Evolutionary conservation across 92 coral and sea anemone genomes (phyloP).

Genomic region (Scolanthus callimorphus): DNA sequence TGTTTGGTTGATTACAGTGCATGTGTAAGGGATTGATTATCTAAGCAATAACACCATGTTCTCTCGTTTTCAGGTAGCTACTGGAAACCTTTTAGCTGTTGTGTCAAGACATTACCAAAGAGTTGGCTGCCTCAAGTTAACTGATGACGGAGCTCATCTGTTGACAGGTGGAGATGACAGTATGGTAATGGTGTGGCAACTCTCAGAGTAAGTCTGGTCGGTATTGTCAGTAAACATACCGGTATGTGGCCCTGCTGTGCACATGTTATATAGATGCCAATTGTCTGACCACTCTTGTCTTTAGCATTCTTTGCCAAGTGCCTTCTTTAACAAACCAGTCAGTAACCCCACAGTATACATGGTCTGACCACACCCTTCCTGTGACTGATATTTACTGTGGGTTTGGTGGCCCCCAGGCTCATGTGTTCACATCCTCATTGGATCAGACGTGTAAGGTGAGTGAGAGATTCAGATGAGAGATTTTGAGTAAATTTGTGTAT

Average conservation of each 20-base stretch:
- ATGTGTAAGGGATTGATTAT: no score
- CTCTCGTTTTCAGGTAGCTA: constrained; percentile 75
- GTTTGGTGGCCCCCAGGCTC: constrained; percentile 66
- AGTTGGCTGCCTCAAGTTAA: constrained; percentile 73
- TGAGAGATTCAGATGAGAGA: no score
- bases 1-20: no score
- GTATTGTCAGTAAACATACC: no score
- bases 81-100: constrained; percentile 76
- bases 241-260: no score
- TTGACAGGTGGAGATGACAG: constrained; percentile 92
- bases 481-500: no score
- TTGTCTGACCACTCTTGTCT: no score
- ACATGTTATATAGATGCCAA: neutral
- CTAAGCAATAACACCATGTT: no score
- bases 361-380: constrained; percentile 97
- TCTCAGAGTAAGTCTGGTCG: constrained; percentile 86
- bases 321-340: constrained; percentile 10
- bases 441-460: constrained; percentile 99
- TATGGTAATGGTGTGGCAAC: constrained; percentile 82
- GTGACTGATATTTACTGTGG: constrained; percentile 88
- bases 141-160: constrained; percentile 84
- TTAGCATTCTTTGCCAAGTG: no score
- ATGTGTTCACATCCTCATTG: constrained; percentile 83
- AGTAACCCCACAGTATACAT: constrained; percentile 58
- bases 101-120: constrained; percentile 81